Base-by-base conservation (phyloP, 2,797 vertebrate genomes). In the Helicolenus hilgendorfi region DNA sequence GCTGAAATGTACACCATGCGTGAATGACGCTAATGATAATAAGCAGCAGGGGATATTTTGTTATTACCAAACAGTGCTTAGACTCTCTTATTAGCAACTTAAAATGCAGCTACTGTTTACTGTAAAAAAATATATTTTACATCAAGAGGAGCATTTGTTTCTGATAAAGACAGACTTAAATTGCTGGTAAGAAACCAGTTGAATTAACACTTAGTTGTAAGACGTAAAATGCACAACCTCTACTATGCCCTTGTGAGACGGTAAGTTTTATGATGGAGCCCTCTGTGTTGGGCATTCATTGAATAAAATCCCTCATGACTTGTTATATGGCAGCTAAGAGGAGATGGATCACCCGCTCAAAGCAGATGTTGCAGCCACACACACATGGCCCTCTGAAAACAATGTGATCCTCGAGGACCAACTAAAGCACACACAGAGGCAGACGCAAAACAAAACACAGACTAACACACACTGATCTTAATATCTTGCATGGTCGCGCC, bases 241-340 rank as follows among this genome's bases (percentile, higher is more conserved):
- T 64, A 86, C 83, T 78, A 92, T 84, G 92, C 93, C 96, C 95
- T 94, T 94, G 96, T 88, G 94, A 95, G 89, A 96, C 85, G 77
- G 87, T 93, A 89, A 79, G 92, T 96, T 95, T 96, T 94, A 93
- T 94, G 93, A 95, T 77, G 83, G 93, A 94, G 93, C 93, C 94
- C 91, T 93, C 85, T 86, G 85, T 94, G 92, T 93, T 94, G 96
- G 95, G 91, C 90, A 92, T 94, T 96, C 96, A 94, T 95, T 96
- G 94, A 96, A 88, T 96, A 90, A 96, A 97, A 94, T 97, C 97
- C 97, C 97, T 91, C 82, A 95, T 96, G 97, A 96, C 97, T 98
- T 97, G 97, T 98, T 97, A 98, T 96, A 95, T 97, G 96, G 97
- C 94, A 95, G 94, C 97, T 96, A 95, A 92, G 92, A 95, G 92